A percentile compares a stretch with the other conserved stretches of the same genome.
Evolutionary conservation across 2,113 vertebrate genomes (phyloP).

Genomic region (Morone saxatilis): DNA sequence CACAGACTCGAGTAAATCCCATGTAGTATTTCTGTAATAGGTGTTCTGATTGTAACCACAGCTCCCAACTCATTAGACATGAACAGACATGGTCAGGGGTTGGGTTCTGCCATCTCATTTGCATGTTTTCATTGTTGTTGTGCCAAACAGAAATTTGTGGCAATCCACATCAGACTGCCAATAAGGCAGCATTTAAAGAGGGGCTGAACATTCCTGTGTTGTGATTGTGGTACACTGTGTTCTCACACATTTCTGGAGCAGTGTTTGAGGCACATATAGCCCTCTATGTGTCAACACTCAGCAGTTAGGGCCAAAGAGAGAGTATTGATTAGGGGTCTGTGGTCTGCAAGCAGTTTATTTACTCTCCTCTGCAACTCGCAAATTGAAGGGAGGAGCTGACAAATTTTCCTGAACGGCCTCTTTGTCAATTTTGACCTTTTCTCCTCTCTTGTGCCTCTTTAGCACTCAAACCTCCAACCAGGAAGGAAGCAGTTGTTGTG

Average conservation of each 20-base stretch:
- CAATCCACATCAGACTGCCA: constrained; percentile 42
- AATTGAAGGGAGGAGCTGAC: constrained; percentile 58
- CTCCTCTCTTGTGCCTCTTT: constrained; percentile 51
- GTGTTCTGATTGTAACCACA: constrained; percentile 63
- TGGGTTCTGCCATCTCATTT: constrained; percentile 53
- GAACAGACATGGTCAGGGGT: constrained; percentile 36
- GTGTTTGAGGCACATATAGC: constrained; percentile 1
- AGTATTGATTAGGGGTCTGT: constrained; percentile 65
- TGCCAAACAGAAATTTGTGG: constrained; percentile 51
- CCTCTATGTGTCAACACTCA: constrained; percentile 19
- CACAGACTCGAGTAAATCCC: constrained; percentile 35
- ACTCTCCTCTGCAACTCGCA: constrained; percentile 78
- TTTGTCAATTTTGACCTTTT: constrained; percentile 73
- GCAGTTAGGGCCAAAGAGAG: constrained; percentile 30
- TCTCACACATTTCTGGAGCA: constrained; percentile 20
- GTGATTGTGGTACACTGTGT: constrained; percentile 57
- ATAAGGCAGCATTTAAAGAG: constrained; percentile 41
- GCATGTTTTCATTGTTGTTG: constrained; percentile 61
- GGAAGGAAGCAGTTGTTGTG: constrained; percentile 81
- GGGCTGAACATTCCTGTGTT: constrained; percentile 54
- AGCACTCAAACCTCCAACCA: constrained; percentile 58
- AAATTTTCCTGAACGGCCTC: constrained; percentile 77
- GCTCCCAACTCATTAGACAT: constrained; percentile 54
- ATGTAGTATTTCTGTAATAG: constrained; percentile 65
- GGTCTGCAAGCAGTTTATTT: constrained; percentile 80